A percentile compares a stretch with the other conserved stretches of the same genome.
phyloP scores from a whole-genome alignment of 2,888 invertebrate species.

The Andrena marginata region DNA sequence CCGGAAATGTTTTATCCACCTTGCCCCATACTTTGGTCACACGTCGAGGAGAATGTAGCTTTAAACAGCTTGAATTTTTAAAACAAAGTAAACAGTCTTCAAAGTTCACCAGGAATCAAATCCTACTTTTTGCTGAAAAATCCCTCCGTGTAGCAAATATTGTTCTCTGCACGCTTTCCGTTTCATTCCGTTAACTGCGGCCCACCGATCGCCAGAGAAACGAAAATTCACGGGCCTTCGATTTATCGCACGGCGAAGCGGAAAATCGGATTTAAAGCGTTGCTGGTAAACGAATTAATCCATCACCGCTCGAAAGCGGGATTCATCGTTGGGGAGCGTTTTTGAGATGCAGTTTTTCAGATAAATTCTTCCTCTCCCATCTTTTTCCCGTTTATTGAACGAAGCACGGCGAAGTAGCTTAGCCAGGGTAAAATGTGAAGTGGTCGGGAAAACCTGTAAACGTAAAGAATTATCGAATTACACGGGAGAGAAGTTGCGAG shows the following conservation, averaged over 20 bases:
- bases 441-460: not conserved
- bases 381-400: not conserved
- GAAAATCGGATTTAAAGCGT: constrained; percentile 9
- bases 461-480: not conserved
- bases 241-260: constrained; percentile 3
- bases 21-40: no score
- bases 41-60: no score
- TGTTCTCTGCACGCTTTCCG: not conserved
- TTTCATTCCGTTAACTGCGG: not conserved
- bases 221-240: not conserved
- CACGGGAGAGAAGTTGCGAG: not conserved
- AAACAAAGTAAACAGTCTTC: no score
- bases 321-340: not conserved
- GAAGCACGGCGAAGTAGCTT: not conserved
- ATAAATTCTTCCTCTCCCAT: not conserved
- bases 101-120: no score
- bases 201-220: not conserved
- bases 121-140: no score
- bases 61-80: no score
- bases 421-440: not conserved
- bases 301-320: not conserved
- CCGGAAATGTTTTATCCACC: no score
- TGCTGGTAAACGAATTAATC: constrained; percentile 5
- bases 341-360: not conserved
- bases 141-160: no score